These are phyloP conservation scores for Osmoderma eremita DNA, from an alignment of 2,888 invertebrate species.

Conservation along the genomic window DNA sequence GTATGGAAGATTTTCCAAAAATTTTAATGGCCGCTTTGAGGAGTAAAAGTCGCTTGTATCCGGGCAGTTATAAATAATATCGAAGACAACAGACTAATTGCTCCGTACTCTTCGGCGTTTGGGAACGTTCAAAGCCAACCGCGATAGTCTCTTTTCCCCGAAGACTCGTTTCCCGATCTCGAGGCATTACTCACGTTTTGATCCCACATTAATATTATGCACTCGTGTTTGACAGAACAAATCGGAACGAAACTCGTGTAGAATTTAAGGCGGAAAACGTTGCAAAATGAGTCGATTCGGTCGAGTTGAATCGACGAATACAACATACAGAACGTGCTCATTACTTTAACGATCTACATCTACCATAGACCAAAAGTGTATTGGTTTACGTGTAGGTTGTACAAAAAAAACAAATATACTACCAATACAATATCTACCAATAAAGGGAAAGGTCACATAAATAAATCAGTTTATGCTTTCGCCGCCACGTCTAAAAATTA, in stretches of 20 bases:
- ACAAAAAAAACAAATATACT: no score
- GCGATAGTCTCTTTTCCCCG: slow-evolving; percentile 26
- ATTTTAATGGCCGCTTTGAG: slow-evolving; percentile 40
- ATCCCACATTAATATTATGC: slow-evolving; percentile 36
- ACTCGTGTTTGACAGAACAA: slow-evolving; percentile 13
- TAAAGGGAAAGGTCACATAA: no score
- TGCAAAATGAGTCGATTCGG: not conserved
- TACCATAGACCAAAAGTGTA: no score
- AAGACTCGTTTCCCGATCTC: slow-evolving; percentile 11
- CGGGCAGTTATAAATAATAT: slow-evolving; percentile 34
- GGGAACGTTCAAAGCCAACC: slow-evolving; percentile 34
- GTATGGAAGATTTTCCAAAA: slow-evolving; percentile 42
- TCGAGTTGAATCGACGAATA: slow-evolving; percentile 6
- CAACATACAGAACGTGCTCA: not conserved
- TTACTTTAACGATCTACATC: no score
- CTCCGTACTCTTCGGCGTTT: not conserved
- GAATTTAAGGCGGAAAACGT: slow-evolving; percentile 7
- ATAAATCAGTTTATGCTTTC: no score
- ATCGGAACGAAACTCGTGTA: not conserved
- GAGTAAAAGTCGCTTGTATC: slow-evolving; percentile 7
- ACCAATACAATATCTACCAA: no score
- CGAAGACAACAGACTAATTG: slow-evolving; percentile 39
- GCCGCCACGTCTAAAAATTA: no score
- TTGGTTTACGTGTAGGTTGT: no score
- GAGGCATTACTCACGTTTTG: slow-evolving; percentile 31